Base-by-base conservation (phyloP, 2,113 vertebrate species). In the Sylvietta virens region DNA sequence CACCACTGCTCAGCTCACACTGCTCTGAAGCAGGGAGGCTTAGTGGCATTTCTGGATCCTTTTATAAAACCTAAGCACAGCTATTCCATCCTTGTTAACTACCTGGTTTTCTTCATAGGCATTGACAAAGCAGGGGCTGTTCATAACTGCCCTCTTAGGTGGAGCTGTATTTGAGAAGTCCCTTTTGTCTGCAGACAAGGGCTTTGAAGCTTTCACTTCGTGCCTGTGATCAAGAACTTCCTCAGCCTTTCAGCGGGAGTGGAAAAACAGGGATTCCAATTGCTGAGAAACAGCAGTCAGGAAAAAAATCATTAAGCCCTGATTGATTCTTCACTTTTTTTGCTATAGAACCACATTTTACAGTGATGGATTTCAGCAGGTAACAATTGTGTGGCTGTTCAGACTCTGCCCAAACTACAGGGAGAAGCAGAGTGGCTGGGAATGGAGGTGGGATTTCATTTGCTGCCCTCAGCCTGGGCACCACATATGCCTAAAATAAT, bases 401-500 rank as follows among this genome's bases (percentile, higher is more conserved):
- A 15, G 40, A 37, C 54, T 58, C 57, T 82, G 74, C 39, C 37
- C 11, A 9, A 71, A 64, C n/a, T 22, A 16, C 35, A 35, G 42
- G 30, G 53, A 80, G 51, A 78, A 16, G 33, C 39, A 33, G 33
- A 64, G 35, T 3, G 1, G 20, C 48, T 69, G 69, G 27, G 39
- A 79, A 69, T 57, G 19, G 62, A 71, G 13, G 4, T 17, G 16
- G 23, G 15, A 42, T 15, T 54, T 39, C 1, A 26, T 81, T 58
- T 71, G 15, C 66, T 56, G 42, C 51, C 60, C 26, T 54, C 42
- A 76, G 26, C 27, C 61, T 30, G 13, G 33, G 48, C 42, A 42
- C 33, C 17, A 28, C 13, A 0, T 1, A 28, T 27, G n/a, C 39
- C 61, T 48, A 9, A 23, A 23, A 33, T 10, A 27, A 28, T 0